Evolutionary conservation across 2,113 vertebrate species (phyloP).

Genomic region (Monopterus albus): DNA sequence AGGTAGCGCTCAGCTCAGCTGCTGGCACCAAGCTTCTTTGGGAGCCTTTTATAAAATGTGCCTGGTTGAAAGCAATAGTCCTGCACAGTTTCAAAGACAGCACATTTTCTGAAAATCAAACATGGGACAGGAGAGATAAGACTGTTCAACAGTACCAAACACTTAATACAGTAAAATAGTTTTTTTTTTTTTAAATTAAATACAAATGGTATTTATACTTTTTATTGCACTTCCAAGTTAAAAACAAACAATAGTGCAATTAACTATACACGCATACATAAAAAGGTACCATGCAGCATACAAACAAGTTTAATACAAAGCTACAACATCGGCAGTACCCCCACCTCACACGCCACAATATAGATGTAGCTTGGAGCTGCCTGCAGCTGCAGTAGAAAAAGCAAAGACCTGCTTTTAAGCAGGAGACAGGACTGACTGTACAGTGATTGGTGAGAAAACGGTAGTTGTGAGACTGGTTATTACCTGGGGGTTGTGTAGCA

Average conservation of each 20-base stretch:
- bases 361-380: constrained; percentile 80
- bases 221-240: constrained; percentile 86
- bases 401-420: constrained; percentile 60
- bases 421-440: constrained; percentile 56
- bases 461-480: constrained; percentile 41
- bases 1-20: constrained; percentile 26
- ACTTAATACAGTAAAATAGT: constrained; percentile 70
- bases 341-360: too few species aligned
- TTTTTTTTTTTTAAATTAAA: constrained; percentile 76
- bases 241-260: constrained; percentile 85
- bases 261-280: constrained; percentile 77
- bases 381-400: constrained; percentile 85
- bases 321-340: constrained; percentile 52
- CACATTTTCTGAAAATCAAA: constrained; percentile 40
- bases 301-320: constrained; percentile 77
- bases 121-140: background rate
- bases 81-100: constrained; percentile 20
- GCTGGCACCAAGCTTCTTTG: constrained; percentile 50
- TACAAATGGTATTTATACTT: constrained; percentile 84
- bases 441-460: constrained; percentile 31
- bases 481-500: constrained; percentile 35
- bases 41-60: constrained; percentile 29
- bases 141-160: constrained; percentile 1
- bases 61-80: constrained; percentile 47
- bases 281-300: constrained; percentile 82